phyloP scores from a whole-genome alignment of 2,888 invertebrate genomes.

The Pseudoips prasinana region DNA sequence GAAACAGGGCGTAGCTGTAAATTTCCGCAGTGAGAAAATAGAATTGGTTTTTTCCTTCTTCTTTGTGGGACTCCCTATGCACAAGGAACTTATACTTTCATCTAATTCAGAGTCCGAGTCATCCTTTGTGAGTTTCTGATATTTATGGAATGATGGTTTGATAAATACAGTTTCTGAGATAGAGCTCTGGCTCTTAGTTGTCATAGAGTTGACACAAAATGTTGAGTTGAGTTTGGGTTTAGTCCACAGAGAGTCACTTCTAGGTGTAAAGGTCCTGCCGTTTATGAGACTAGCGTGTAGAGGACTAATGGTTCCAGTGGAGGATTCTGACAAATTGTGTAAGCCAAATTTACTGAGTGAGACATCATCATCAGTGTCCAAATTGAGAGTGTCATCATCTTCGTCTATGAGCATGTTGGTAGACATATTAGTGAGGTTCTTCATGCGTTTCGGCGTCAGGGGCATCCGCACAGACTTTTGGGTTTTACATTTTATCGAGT shows the following conservation, averaged over 20 bases:
- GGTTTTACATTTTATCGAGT: slow-evolving; percentile 43
- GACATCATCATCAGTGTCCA: slow-evolving; percentile 73
- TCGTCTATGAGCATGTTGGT: slow-evolving; percentile 46
- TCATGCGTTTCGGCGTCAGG: slow-evolving; percentile 49
- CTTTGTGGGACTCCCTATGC: slow-evolving; percentile 70
- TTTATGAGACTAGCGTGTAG: slow-evolving; percentile 52
- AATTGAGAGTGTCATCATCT: slow-evolving; percentile 51
- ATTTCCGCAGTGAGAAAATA: slow-evolving; percentile 76
- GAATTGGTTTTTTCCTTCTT: slow-evolving; percentile 57
- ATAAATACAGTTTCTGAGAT: slow-evolving; percentile 60
- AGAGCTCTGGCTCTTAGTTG: slow-evolving; percentile 56
- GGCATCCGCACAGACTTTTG: slow-evolving; percentile 32
- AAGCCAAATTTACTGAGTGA: slow-evolving; percentile 71
- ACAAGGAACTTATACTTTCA: slow-evolving; percentile 78
- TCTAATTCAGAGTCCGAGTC: slow-evolving; percentile 78
- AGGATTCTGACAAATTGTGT: slow-evolving; percentile 65
- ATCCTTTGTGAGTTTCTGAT: slow-evolving; percentile 63
- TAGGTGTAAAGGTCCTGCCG: slow-evolving; percentile 64
- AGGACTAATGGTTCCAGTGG: slow-evolving; percentile 54
- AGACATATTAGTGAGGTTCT: slow-evolving; percentile 47
- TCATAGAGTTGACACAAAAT: slow-evolving; percentile 61
- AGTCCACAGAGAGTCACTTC: slow-evolving; percentile 58
- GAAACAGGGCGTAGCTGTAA: slow-evolving; percentile 75
- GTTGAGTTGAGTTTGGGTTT: slow-evolving; percentile 68
- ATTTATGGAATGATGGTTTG: slow-evolving; percentile 69